Conservation (phyloP, 2,113 vertebrate genomes). For the Dasyurus viverrinus region DNA sequence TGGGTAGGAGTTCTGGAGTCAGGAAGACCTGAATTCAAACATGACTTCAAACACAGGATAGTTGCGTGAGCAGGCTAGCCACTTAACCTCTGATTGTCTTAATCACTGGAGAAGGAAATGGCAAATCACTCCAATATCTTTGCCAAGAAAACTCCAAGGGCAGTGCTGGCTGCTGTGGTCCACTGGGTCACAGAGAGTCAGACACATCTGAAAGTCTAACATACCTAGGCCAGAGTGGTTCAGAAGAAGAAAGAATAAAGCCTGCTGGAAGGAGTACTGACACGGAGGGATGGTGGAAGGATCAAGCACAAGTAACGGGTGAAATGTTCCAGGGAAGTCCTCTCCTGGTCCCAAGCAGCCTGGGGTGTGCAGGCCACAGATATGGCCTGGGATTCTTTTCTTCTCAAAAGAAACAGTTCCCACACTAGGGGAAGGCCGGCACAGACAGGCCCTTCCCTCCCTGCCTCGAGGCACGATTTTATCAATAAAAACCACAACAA, state of each 20-base stretch:
- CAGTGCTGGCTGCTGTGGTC: background rate
- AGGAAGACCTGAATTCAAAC: background rate
- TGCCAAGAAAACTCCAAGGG: background rate
- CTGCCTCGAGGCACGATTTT: background rate
- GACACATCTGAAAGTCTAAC: background rate
- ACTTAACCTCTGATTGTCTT: background rate
- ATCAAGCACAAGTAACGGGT: background rate
- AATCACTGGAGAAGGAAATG: background rate
- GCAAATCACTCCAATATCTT: background rate
- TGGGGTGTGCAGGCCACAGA: background rate
- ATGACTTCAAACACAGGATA: background rate
- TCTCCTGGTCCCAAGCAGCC: fast-evolving
- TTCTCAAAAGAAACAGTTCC: background rate
- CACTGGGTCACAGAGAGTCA: background rate
- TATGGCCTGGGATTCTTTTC: background rate
- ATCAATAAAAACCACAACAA: background rate
- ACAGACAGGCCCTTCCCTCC: background rate
- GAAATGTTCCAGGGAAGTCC: background rate
- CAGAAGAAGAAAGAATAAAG: background rate
- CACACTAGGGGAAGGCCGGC: background rate
- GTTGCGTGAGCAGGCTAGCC: background rate
- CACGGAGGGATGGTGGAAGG: background rate
- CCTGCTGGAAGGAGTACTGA: background rate
- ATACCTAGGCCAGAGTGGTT: background rate
- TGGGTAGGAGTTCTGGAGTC: background rate